Percentiles rank a stretch among this genome's conserved stretches.
These are phyloP conservation scores for Magallana nippona DNA, from an alignment of 2,888 invertebrate genomes.

Conservation along the genomic window DNA sequence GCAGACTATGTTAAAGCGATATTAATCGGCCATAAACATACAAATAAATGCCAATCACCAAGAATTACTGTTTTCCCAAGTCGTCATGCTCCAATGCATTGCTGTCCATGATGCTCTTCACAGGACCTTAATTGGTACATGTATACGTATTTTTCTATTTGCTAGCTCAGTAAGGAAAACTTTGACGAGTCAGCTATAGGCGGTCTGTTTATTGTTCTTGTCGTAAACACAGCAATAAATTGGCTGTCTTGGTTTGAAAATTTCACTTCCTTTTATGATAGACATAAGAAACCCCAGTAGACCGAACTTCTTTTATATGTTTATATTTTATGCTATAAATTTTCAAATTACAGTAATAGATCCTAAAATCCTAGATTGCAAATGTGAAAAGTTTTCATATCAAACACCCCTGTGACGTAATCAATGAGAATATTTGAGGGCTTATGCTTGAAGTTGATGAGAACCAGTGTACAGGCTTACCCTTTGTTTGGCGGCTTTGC, in stretches of 20 bases:
- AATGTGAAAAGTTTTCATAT: neutral
- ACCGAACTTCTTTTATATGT: too few species aligned
- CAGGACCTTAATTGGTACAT: neutral
- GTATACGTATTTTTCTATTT: neutral
- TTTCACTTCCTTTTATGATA: too few species aligned
- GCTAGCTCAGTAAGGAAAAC: neutral
- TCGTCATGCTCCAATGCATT: constrained; percentile 7
- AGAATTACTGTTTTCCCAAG: constrained; percentile 17
- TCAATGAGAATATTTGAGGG: neutral
- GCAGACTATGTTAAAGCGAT: neutral
- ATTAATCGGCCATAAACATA: constrained; percentile 24
- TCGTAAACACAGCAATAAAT: too few species aligned
- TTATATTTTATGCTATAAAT: too few species aligned
- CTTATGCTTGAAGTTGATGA: neutral
- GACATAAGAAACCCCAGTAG: too few species aligned
- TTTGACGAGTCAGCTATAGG: too few species aligned
- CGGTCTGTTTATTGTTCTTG: too few species aligned
- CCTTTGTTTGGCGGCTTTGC: neutral
- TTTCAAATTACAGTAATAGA: too few species aligned
- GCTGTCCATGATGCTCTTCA: neutral
- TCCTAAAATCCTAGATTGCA: neutral
- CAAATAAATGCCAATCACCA: constrained; percentile 13
- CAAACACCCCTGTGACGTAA: constrained; percentile 12
- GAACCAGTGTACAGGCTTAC: neutral
- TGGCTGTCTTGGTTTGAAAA: too few species aligned